These are phyloP conservation scores for Gonocerus acuteangulatus DNA, from an alignment of 2,888 invertebrate genomes.

Conservation along the genomic window DNA sequence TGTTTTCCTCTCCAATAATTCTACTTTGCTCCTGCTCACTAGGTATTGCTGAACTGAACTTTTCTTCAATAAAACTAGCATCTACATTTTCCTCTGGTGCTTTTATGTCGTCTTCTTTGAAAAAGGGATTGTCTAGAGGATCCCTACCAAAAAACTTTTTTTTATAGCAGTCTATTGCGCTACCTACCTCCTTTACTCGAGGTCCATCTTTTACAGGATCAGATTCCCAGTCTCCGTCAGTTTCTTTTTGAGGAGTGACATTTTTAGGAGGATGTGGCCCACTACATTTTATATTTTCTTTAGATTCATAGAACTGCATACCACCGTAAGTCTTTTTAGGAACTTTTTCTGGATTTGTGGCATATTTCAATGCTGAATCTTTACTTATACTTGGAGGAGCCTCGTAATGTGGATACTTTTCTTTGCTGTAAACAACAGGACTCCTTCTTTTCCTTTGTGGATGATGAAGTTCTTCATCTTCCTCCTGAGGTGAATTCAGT, in stretches of 20 bases:
- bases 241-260: conserved; percentile 40
- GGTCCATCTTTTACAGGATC: conserved; percentile 40
- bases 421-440: conserved; percentile 38
- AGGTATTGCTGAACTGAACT: too few relatives aligned
- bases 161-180: conserved; percentile 67
- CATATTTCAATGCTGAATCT: conserved; percentile 59
- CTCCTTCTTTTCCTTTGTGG: conserved; percentile 25
- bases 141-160: conserved; percentile 65
- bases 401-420: conserved; percentile 62
- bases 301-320: conserved; percentile 63
- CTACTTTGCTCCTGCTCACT: too few relatives aligned
- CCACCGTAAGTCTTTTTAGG: conserved; percentile 58
- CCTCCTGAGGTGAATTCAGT: conserved; percentile 32
- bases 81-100: not conserved
- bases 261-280: conserved; percentile 41
- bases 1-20: too few relatives aligned
- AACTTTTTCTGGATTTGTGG: conserved; percentile 54
- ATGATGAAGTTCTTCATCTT: not conserved
- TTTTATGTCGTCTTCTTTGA: conserved; percentile 45
- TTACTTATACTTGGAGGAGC: conserved; percentile 43
- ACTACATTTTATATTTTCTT: conserved; percentile 43
- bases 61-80: not conserved
- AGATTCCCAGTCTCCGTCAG: conserved; percentile 40
- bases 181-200: conserved; percentile 57
- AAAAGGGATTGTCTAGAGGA: conserved; percentile 68